phyloP scores from a whole-genome alignment of 2,113 vertebrate species.

The Gymnocephalus cernua region DNA sequence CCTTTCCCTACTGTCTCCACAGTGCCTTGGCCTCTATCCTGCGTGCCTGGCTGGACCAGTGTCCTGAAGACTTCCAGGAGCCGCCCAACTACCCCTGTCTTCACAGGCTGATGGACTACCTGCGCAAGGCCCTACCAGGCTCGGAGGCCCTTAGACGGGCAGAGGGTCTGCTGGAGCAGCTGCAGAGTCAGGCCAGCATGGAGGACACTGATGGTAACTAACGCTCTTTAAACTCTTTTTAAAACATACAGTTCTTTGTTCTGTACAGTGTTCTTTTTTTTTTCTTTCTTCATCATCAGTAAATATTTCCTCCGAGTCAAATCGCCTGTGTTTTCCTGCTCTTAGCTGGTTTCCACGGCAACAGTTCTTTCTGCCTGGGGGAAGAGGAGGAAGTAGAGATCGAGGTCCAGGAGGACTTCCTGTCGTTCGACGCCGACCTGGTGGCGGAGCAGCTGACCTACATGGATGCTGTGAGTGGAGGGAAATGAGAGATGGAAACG shows the following conservation, averaged over 20 bases:
- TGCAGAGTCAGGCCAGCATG: slow-evolving; percentile 84
- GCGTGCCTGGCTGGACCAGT: slow-evolving; percentile 94
- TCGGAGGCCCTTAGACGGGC: slow-evolving; percentile 90
- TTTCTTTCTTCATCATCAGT: neutral
- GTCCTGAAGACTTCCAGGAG: slow-evolving; percentile 94
- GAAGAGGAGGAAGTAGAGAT: slow-evolving; percentile 89
- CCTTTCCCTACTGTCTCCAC: slow-evolving; percentile 19
- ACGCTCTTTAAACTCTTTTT: neutral
- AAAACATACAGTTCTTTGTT: neutral
- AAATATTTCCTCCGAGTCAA: neutral
- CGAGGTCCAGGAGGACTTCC: slow-evolving; percentile 87
- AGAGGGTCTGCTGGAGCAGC: slow-evolving; percentile 89
- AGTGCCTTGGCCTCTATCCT: slow-evolving; percentile 92
- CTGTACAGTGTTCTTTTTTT: no score
- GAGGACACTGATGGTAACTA: slow-evolving; percentile 87
- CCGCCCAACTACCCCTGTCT: slow-evolving; percentile 89
- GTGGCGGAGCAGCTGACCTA: slow-evolving; percentile 97
- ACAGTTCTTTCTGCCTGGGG: slow-evolving; percentile 80
- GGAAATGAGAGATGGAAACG: slow-evolving; percentile 8
- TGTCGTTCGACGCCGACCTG: slow-evolving; percentile 88
- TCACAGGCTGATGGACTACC: slow-evolving; percentile 88
- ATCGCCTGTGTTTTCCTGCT: slow-evolving; percentile 30
- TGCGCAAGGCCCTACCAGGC: slow-evolving; percentile 86
- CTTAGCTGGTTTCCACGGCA: slow-evolving; percentile 85
- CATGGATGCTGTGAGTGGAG: slow-evolving; percentile 92